Evolutionary conservation across 2,797 vertebrate genomes (phyloP), one percentile per base, ranked within the genome.

Genomic region (Lindbergichthys nudifrons): DNA sequence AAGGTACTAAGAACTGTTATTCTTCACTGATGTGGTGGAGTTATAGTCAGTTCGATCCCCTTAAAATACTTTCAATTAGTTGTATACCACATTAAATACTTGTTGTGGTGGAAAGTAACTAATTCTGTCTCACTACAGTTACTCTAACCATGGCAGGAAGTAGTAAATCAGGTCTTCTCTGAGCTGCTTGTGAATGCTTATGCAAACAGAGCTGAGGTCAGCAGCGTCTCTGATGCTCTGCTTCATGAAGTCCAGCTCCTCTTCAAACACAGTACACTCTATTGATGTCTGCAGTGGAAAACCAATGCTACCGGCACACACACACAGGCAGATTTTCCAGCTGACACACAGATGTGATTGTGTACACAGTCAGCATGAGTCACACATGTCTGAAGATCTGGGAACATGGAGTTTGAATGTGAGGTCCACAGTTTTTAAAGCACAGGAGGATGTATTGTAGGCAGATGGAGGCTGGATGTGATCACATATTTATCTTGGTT

Each of bases 271-370:
- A 56, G 16, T 12, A 2, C 1, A 16, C 16, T 18, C 47, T 65
- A 56, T 41, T 67, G 46, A 73, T 60, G 47, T 54, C 47, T 73
- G 52, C 58, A 64, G 3, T 77, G 70, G 62, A 68, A 77, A 82
- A 59, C 18, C 45, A 23, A 59, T 46, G 18, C 51, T 19, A 62
- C 23, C 50, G 46, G 58, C 54, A 26, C 52, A 60, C 15, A 30
- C 15, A 41, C 32, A 36, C 32, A 8, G 7, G 7, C 32, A 36
- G 0, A 50, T 21, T 60, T 80, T 75, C 59, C 70, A 39, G 19
- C 39, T 50, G 21, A 58, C 39, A 65, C 46, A 36, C 6, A 14
- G 18, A n/a, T 42, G 19, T 10, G 39, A 75, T 58, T 23, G 13
- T 5, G n/a, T n/a, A 54, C 32, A 41, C 59, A 45, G 30, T 5